Conservation (phyloP, 2,113 vertebrate genomes). For the Sturnus vulgaris region DNA sequence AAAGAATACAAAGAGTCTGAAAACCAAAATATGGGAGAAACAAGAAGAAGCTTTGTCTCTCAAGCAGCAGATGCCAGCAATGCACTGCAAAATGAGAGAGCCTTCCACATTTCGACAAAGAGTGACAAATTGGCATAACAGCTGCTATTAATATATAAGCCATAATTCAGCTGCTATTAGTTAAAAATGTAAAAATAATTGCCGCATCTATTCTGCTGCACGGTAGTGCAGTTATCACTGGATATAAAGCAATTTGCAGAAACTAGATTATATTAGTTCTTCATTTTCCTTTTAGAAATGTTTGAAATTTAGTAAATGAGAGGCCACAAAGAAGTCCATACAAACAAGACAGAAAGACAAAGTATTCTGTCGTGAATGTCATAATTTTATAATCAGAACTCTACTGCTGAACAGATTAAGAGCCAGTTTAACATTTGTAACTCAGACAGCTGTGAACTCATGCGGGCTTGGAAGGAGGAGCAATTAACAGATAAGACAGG, state of each 20-base stretch:
- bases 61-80: neutral
- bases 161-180: neutral
- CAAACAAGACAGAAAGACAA: neutral
- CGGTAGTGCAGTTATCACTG: neutral
- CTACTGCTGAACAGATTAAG: neutral
- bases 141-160: neutral
- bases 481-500: neutral
- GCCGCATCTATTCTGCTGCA: neutral
- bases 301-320: neutral
- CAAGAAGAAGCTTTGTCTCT: neutral
- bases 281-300: neutral
- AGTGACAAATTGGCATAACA: neutral
- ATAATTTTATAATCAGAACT: neutral
- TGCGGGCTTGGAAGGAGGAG: neutral
- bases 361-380: neutral
- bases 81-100: neutral
- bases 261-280: neutral
- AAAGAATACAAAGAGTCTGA: neutral
- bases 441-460: neutral
- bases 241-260: neutral
- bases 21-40: neutral
- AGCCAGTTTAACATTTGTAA: neutral
- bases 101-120: neutral
- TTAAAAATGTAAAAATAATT: constrained; percentile 13
- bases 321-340: neutral